Conservation (phyloP, 1,140 invertebrate genomes). For the Lepeophtheirus salmonis region DNA sequence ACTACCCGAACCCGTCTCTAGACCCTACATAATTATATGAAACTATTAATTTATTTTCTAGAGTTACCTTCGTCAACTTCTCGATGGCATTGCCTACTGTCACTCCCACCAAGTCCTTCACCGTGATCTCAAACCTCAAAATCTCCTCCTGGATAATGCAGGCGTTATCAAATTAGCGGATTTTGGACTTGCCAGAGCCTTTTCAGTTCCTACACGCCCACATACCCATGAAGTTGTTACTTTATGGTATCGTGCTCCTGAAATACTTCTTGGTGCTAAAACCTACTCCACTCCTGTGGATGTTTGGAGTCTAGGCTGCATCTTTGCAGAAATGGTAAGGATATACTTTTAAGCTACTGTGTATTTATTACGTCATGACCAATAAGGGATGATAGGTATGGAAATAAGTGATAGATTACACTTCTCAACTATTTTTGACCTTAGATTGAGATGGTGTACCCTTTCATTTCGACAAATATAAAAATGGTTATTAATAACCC, state of each 20-base stretch:
- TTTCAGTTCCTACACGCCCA: slow-evolving; percentile 56
- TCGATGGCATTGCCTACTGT: slow-evolving; percentile 74
- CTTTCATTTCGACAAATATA: no score
- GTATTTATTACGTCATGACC: no score
- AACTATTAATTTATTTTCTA: no score
- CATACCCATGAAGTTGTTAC: slow-evolving; percentile 91
- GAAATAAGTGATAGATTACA: no score
- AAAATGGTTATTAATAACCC: no score
- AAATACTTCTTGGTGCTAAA: slow-evolving; percentile 74
- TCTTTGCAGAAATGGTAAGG: slow-evolving; percentile 74
- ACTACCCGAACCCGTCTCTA: no score
- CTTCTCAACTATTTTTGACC: no score
- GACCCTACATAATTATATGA: no score
- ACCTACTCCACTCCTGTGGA: slow-evolving; percentile 75
- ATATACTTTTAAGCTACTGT: slow-evolving; percentile 22
- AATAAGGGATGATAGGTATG: no score
- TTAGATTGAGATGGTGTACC: no score
- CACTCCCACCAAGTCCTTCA: slow-evolving; percentile 70
- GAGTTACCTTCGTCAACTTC: slow-evolving; percentile 67
- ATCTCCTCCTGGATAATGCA: slow-evolving; percentile 55
- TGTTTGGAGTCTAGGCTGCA: slow-evolving; percentile 88
- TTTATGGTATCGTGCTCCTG: slow-evolving; percentile 87
- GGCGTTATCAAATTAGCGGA: slow-evolving; percentile 74
- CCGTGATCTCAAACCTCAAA: slow-evolving; percentile 78
- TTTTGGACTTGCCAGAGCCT: slow-evolving; percentile 66